Evolutionary conservation across 2,888 invertebrate species (phyloP), one percentile per base, ranked within the genome.

Genomic region (Platerodrilus igneus): DNA sequence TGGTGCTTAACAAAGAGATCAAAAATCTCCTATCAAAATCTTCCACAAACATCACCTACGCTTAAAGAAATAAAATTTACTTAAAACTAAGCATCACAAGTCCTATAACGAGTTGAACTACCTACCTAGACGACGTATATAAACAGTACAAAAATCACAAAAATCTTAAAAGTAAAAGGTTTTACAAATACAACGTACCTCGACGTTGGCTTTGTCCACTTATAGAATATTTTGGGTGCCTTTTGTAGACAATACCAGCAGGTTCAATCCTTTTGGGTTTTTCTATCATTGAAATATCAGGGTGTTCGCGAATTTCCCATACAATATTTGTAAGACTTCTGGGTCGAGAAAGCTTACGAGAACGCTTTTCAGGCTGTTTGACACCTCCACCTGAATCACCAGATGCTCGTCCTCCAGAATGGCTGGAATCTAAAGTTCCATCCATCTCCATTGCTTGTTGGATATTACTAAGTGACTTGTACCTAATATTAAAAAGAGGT

Each of bases 381-480:
- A 81, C 80, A 2, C 81, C 81, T 0, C 79, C 81, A 4, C 62
- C 66, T 3, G 89, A 89, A 66, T 89, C 90, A 2, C 87, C 88
- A 7, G 89, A 89, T 3, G 86, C 87, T 36, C 87, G 76, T 1
- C 89, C 89, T 19, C 89, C 90, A 15, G 89, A 89, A 68, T 89
- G 86, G 63, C 89, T 89, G 20, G 90, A 91, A 62, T 90, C 88
- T 49, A 91, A 72, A n/a, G 90, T 90, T 0, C 87, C 88, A 46
- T 71, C 74, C 53, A 68, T 66, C 55, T 81, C 82, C 78, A 81
- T 83, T 9, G 79, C 81, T 64, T 81, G 81, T 55, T 83, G 83
- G 23, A 84, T 76, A 66, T 82, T 83, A 34, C 79, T 83, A 30
- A 83, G 65, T 41, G 79, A 79, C 55, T 81, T 81, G 64, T 79